phyloP scores from a whole-genome alignment of 2,113 vertebrate genomes.

The Eira barbara region DNA sequence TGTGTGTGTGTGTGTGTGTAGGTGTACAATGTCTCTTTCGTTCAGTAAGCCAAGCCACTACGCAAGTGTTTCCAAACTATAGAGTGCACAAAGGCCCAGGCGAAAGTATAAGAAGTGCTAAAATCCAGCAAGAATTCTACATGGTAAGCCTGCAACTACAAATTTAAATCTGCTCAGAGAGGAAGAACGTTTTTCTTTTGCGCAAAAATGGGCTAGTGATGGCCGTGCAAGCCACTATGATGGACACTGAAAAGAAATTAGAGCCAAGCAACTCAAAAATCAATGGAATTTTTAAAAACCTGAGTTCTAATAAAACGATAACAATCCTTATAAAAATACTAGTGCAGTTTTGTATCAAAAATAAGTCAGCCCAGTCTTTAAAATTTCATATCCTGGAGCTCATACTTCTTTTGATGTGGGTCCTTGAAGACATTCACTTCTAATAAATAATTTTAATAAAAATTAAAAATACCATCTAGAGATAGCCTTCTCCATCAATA shows the following conservation, averaged over 20 bases:
- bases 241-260: neutral
- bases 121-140: neutral
- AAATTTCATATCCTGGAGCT: neutral
- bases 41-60: neutral
- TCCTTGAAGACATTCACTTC: neutral
- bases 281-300: conserved; percentile 23
- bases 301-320: conserved; percentile 8
- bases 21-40: neutral
- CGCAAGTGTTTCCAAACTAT: neutral
- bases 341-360: conserved; percentile 1
- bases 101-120: neutral
- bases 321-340: conserved; percentile 8
- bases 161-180: neutral
- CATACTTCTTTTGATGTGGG: conserved; percentile 1
- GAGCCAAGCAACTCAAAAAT: conserved; percentile 29
- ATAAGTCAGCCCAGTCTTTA: neutral
- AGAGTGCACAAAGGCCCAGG: neutral
- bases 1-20: neutral
- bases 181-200: neutral
- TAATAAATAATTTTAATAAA: neutral
- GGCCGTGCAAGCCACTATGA: neutral
- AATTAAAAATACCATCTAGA: conserved; percentile 20
- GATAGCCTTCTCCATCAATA: neutral
- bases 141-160: neutral
- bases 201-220: neutral